A percentile compares a stretch with the other conserved stretches of the same genome.
Evolutionary conservation across 2,888 invertebrate species (phyloP).

Genomic region (Argyra leucocephala): DNA sequence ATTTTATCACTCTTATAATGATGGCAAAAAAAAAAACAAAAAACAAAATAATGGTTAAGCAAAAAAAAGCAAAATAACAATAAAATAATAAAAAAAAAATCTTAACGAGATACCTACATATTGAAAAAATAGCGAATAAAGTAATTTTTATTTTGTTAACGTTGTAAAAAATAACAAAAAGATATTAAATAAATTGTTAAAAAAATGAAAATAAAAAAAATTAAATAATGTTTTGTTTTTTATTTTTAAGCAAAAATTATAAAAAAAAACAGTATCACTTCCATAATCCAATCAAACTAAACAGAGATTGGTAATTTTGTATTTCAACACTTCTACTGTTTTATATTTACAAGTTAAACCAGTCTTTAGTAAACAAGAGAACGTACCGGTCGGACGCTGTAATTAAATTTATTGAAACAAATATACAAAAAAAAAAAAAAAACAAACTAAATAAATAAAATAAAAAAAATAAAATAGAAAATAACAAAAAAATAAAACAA

Average conservation of each 20-base stretch:
- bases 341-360: conserved; percentile 23
- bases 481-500: background rate
- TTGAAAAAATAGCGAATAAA: background rate
- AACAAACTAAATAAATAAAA: background rate
- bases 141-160: background rate
- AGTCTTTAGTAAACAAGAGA: conserved; percentile 25
- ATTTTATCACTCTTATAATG: background rate
- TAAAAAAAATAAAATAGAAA: background rate
- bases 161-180: background rate
- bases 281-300: background rate
- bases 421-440: background rate
- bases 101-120: background rate
- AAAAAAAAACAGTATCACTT: conserved; percentile 7
- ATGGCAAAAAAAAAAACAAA: background rate
- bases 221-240: too few species aligned
- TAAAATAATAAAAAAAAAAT: background rate
- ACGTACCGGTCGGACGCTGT: conserved; percentile 20
- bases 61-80: background rate
- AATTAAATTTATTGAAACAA: too few species aligned
- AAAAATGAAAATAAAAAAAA: background rate
- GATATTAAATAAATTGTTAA: background rate
- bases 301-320: conserved; percentile 37
- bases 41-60: too few species aligned
- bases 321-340: conserved; percentile 39
- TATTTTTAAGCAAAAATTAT: background rate